These are phyloP conservation scores for Gnatocerus cornutus DNA, from an alignment of 2,888 invertebrate species.

Conservation along the genomic window DNA sequence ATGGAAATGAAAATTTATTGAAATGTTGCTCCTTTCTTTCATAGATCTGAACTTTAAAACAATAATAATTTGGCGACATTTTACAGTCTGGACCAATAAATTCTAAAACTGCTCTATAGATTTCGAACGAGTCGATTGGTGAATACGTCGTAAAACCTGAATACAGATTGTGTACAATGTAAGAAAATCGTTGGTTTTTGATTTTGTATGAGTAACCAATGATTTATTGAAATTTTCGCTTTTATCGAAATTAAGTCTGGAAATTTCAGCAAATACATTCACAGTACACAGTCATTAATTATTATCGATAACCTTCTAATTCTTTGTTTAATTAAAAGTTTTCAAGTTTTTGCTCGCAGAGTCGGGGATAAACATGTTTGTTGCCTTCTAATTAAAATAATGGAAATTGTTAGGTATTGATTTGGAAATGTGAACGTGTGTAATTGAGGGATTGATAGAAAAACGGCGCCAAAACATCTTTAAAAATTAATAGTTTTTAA, in stretches of 20 bases:
- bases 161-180: constrained; percentile 61
- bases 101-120: constrained; percentile 56
- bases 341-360: constrained; percentile 36
- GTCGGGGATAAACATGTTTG: constrained; percentile 38
- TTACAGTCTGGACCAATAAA: constrained; percentile 54
- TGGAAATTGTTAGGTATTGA: constrained; percentile 40
- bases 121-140: constrained; percentile 53
- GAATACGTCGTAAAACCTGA: constrained; percentile 59
- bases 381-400: constrained; percentile 38
- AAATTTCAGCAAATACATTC: constrained; percentile 15
- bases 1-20: background rate
- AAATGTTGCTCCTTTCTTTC: background rate
- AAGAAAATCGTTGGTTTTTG: constrained; percentile 51
- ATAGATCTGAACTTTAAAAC: constrained; percentile 19
- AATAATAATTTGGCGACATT: constrained; percentile 37
- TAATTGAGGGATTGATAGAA: constrained; percentile 40
- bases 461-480: background rate
- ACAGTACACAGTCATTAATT: constrained; percentile 32
- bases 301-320: constrained; percentile 20
- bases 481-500: too few species aligned
- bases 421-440: constrained; percentile 35
- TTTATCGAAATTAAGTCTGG: constrained; percentile 21
- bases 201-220: constrained; percentile 50
- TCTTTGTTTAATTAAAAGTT: constrained; percentile 42
- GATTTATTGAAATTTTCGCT: constrained; percentile 32